phyloP scores from a whole-genome alignment of 2,797 vertebrate species.

The Euphonia xanthogaster region DNA sequence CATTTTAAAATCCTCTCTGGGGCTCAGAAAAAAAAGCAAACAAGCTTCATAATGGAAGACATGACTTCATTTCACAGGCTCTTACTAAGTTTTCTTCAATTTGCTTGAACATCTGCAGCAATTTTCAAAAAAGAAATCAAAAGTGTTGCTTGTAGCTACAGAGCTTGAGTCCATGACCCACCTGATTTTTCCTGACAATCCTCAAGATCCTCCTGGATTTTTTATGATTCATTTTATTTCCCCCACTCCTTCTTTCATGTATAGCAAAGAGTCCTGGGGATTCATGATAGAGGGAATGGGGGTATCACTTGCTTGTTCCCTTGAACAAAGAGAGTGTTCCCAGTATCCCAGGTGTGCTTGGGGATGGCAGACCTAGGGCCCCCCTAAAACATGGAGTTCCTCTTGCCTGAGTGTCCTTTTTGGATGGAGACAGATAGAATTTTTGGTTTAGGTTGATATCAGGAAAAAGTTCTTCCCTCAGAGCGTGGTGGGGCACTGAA shows the following conservation, averaged over 20 bases:
- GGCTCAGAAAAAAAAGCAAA: neutral
- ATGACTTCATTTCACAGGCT: neutral
- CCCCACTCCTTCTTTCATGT: accelerated
- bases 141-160: neutral
- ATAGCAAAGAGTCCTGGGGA: neutral
- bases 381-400: neutral
- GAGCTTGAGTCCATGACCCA: neutral
- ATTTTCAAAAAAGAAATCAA: neutral
- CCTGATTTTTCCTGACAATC: neutral
- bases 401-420: neutral
- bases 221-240: neutral
- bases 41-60: neutral
- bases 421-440: neutral
- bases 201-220: neutral
- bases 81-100: neutral
- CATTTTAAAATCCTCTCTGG: conserved; percentile 3
- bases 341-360: neutral
- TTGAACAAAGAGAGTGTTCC: neutral
- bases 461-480: neutral
- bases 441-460: neutral
- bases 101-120: neutral
- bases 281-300: neutral
- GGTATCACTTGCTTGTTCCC: neutral
- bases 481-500: accelerated
- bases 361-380: too few species aligned